Percentiles rank a stretch among this genome's conserved stretches.
Conservation (phyloP, 1,140 invertebrate species). For the Copidosoma floridanum region DNA sequence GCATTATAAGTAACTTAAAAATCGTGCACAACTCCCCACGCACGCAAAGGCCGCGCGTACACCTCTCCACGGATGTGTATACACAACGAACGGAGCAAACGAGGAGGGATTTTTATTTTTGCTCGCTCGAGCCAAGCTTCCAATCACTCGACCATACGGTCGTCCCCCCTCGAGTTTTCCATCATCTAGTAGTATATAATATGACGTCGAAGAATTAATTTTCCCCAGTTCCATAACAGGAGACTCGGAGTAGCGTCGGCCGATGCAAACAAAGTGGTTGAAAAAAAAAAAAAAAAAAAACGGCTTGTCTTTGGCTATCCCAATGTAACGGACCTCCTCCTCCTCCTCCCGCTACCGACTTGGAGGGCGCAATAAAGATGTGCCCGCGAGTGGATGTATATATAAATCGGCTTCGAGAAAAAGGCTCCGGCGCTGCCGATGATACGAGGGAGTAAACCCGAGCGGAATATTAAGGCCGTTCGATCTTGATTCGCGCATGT, state of each 20-base stretch:
- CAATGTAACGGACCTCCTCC: too few relatives aligned
- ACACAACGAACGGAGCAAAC: background rate
- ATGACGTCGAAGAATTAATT: constrained; percentile 22
- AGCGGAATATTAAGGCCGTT: constrained; percentile 30
- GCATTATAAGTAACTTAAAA: constrained; percentile 13
- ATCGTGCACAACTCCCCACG: background rate
- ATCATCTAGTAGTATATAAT: too few relatives aligned
- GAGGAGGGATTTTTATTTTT: background rate
- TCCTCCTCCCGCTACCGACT: background rate
- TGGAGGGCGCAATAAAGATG: constrained; percentile 4
- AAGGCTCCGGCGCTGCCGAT: background rate
- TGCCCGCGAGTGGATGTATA: background rate
- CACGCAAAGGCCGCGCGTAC: background rate
- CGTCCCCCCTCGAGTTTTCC: background rate
- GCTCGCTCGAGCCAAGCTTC: background rate
- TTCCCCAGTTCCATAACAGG: constrained; percentile 16
- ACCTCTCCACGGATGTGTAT: background rate
- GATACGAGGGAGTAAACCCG: constrained; percentile 27
- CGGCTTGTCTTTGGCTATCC: too few relatives aligned
- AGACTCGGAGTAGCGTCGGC: background rate
- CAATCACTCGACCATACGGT: constrained; percentile 16
- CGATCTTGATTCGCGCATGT: background rate
- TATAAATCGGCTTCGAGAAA: too few relatives aligned
- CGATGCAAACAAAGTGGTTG: too few relatives aligned
- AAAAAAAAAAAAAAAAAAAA: too few relatives aligned